A percentile compares a stretch with the other conserved stretches of the same genome.
Evolutionary conservation across 1,140 invertebrate genomes (phyloP).

Genomic region (Thaumetopoea pityocampa): DNA sequence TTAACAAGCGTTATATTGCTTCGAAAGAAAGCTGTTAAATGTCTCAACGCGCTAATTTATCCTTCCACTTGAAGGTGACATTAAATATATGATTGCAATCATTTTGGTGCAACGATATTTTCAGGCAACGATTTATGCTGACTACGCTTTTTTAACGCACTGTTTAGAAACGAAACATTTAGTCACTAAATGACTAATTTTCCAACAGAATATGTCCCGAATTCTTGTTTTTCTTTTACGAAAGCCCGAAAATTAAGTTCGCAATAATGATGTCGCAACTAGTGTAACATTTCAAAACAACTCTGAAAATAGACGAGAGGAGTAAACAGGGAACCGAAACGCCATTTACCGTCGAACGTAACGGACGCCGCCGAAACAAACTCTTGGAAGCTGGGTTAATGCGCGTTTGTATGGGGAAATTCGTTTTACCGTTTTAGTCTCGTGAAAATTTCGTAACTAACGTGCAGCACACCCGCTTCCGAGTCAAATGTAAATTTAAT

Average conservation of each 20-base stretch:
- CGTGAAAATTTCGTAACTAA: constrained; percentile 28
- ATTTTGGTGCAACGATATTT: constrained; percentile 18
- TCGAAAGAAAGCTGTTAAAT: constrained; percentile 11
- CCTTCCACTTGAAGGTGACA: constrained; percentile 10
- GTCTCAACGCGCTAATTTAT: constrained; percentile 11
- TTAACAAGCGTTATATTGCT: constrained; percentile 7
- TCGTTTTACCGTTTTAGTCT: constrained; percentile 36
- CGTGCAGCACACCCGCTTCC: constrained; percentile 10
- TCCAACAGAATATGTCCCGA: too few relatives aligned
- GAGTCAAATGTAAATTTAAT: constrained; percentile 26
- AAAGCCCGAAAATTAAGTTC: not conserved
- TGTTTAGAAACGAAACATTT: constrained; percentile 14
- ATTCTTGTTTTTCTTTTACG: too few relatives aligned
- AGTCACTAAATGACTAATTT: constrained; percentile 14
- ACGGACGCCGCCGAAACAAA: constrained; percentile 22
- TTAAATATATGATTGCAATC: constrained; percentile 3
- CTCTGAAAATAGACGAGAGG: constrained; percentile 25
- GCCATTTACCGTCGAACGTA: constrained; percentile 24
- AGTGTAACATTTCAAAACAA: constrained; percentile 8
- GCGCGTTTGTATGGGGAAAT: constrained; percentile 34
- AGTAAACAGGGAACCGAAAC: constrained; percentile 30
- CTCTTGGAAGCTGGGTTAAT: constrained; percentile 30
- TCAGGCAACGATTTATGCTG: constrained; percentile 16
- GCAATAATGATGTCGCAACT: constrained; percentile 4
- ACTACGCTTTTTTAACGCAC: constrained; percentile 13